These are phyloP conservation scores for Archips xylosteana DNA, from an alignment of 2,888 invertebrate species.

Conservation along the genomic window DNA sequence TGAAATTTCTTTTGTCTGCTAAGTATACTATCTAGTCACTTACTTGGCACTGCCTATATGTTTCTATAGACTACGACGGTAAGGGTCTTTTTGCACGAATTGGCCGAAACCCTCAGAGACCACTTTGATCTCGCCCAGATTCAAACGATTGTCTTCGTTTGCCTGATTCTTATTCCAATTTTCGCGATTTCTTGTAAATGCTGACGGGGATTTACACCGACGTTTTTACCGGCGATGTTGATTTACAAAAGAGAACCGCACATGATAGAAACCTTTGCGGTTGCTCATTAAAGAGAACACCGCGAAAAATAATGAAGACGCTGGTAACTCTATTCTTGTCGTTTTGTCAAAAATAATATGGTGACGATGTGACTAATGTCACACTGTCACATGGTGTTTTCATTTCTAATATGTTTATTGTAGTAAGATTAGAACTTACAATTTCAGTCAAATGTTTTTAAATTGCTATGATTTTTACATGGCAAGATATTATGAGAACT, in stretches of 20 bases:
- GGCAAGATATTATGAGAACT: slow-evolving; percentile 43
- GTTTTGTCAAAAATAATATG: slow-evolving; percentile 13
- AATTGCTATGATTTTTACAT: slow-evolving; percentile 57
- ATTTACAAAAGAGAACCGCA: slow-evolving; percentile 8
- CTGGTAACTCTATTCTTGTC: slow-evolving; percentile 17
- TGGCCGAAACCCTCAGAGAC: slow-evolving; percentile 18
- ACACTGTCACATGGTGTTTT: slow-evolving; percentile 1
- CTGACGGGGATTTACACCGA: background rate
- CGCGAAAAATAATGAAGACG: slow-evolving; percentile 1
- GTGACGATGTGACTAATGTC: slow-evolving; percentile 2
- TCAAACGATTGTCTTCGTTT: slow-evolving; percentile 18
- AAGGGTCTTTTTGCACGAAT: slow-evolving; percentile 9
- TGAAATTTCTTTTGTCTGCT: too few relatives aligned
- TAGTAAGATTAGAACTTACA: slow-evolving; percentile 1
- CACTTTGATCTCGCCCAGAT: slow-evolving; percentile 17
- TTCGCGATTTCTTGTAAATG: slow-evolving; percentile 9
- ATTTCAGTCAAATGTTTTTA: background rate
- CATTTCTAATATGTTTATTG: background rate
- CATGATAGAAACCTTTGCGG: background rate
- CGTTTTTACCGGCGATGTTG: background rate
- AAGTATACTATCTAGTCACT: too few relatives aligned
- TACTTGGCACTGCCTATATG: background rate
- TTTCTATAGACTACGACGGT: background rate
- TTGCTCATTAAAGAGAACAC: background rate
- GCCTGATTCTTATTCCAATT: slow-evolving; percentile 7